Conservation (phyloP, 2,797 vertebrate genomes). For the Notolepis coatsorum region DNA sequence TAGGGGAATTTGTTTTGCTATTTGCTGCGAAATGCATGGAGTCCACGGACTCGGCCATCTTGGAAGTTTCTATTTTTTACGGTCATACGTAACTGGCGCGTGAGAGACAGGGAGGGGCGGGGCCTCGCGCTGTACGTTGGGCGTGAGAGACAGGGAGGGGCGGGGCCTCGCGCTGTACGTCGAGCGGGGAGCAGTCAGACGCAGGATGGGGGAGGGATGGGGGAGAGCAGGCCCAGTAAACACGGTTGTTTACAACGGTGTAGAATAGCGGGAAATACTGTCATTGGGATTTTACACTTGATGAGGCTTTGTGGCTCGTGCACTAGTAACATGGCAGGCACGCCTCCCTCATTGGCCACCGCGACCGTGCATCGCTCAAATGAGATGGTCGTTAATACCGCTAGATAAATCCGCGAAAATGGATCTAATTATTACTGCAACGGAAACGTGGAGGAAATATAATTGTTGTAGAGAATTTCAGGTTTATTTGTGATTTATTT, state of each 20-base stretch:
- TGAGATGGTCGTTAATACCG: too few species aligned
- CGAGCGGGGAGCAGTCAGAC: slow-evolving; percentile 51
- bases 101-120: slow-evolving; percentile 74
- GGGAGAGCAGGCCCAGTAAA: neutral
- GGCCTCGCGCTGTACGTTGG: too few species aligned
- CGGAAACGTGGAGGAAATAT: too few species aligned
- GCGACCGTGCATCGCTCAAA: too few species aligned
- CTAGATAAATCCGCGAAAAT: too few species aligned
- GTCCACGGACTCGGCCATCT: slow-evolving; percentile 92
- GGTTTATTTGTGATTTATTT: too few species aligned
- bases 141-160: slow-evolving; percentile 47
- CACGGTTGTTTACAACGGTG: slow-evolving; percentile 45
- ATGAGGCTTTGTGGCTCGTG: too few species aligned
- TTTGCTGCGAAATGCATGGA: slow-evolving; percentile 83
- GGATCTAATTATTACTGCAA: too few species aligned
- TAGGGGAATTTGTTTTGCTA: slow-evolving; percentile 78
- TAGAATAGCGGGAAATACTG: slow-evolving; percentile 1
- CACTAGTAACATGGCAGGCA: too few species aligned
- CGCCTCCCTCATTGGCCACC: too few species aligned
- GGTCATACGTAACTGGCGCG: slow-evolving; percentile 85
- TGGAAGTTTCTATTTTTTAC: slow-evolving; percentile 96
- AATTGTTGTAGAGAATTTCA: too few species aligned
- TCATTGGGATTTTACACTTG: too few species aligned
- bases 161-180: slow-evolving; percentile 16
- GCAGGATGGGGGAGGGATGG: slow-evolving; percentile 15